Percentiles rank a stretch among this genome's conserved stretches.
Conservation (phyloP, 35 echinoderm and acorn worm species). For the Anneissia japonica region DNA sequence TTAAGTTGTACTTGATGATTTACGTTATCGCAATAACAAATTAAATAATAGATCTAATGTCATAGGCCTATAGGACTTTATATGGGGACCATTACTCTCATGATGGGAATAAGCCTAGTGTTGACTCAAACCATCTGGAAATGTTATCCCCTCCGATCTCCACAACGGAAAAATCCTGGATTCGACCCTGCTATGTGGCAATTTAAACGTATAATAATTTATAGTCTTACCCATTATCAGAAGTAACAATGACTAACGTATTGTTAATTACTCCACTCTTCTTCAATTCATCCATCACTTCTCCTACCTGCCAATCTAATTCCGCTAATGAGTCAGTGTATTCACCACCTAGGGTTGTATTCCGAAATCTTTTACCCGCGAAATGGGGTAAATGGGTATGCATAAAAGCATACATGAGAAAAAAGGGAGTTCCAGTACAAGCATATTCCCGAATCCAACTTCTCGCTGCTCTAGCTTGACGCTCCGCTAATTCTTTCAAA, state of each 20-base stretch:
- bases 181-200: too few relatives aligned
- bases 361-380: slow-evolving; percentile 56
- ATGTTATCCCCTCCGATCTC: too few relatives aligned
- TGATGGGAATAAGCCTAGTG: too few relatives aligned
- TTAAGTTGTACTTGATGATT: too few relatives aligned
- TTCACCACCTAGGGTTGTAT: slow-evolving; percentile 45
- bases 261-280: slow-evolving; percentile 44
- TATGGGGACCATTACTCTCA: too few relatives aligned
- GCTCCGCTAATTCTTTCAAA: neutral
- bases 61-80: too few relatives aligned
- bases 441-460: neutral
- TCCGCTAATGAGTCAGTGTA: slow-evolving; percentile 64
- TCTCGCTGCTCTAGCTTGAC: neutral
- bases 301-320: slow-evolving; percentile 61
- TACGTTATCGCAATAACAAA: too few relatives aligned
- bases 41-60: too few relatives aligned
- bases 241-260: slow-evolving; percentile 79
- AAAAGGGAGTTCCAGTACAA: slow-evolving; percentile 31
- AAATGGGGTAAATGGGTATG: slow-evolving; percentile 57
- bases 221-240: slow-evolving; percentile 84
- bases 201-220: neutral
- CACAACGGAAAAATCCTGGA: too few relatives aligned
- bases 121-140: too few relatives aligned
- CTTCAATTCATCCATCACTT: slow-evolving; percentile 48
- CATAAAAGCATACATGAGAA: slow-evolving; percentile 65